Percentiles rank a stretch among this genome's conserved stretches.
Conservation (phyloP, 2,888 invertebrate genomes). For the Apomyelois bistriatella region DNA sequence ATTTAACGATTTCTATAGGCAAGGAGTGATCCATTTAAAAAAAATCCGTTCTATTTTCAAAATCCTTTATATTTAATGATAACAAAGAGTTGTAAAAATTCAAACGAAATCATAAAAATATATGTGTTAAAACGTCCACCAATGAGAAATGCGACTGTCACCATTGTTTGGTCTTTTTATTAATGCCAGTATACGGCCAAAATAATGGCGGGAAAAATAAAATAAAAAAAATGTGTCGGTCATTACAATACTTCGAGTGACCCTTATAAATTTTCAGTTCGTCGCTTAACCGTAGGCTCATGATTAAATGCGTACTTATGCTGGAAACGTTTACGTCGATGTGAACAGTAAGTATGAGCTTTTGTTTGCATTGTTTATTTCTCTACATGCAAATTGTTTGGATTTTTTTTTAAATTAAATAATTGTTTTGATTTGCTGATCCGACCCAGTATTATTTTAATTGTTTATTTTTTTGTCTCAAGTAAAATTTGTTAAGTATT, state of each 20-base stretch:
- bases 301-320: not conserved
- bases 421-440: no score
- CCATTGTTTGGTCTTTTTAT: constrained; percentile 34
- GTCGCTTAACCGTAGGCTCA: not conserved
- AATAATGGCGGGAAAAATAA: constrained; percentile 10
- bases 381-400: no score
- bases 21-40: no score
- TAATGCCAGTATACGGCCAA: constrained; percentile 28
- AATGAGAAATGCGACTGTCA: constrained; percentile 34
- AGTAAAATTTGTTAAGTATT: no score
- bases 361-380: no score
- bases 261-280: not conserved
- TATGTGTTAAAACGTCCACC: not conserved
- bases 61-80: not conserved
- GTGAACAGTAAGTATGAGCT: no score
- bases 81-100: not conserved
- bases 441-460: no score
- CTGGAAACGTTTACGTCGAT: not conserved
- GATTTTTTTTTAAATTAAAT: no score
- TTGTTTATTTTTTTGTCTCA: no score
- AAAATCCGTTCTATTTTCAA: no score
- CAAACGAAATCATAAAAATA: not conserved
- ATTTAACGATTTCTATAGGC: no score
- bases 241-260: not conserved
- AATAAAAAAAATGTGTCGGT: not conserved